Evolutionary conservation across 2,113 vertebrate species (phyloP).

Genomic region (Vanacampus margaritifer): DNA sequence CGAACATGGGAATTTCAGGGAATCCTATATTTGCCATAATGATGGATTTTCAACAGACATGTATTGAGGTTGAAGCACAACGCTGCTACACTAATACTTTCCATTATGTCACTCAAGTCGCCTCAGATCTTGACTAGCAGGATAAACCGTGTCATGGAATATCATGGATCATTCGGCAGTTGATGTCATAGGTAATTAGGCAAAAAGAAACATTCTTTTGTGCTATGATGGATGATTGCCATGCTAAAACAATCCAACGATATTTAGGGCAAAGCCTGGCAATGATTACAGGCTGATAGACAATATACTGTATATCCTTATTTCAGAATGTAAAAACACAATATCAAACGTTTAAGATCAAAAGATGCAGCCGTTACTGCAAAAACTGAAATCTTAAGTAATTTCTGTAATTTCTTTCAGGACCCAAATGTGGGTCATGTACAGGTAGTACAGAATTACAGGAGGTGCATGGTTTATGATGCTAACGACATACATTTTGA

Average conservation of each 20-base stretch:
- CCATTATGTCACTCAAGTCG: conserved; percentile 39
- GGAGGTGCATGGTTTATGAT: no score
- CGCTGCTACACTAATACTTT: conserved; percentile 42
- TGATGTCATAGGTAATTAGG: conserved; percentile 35
- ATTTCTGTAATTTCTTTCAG: no score
- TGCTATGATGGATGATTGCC: conserved; percentile 18
- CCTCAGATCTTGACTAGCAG: conserved; percentile 32
- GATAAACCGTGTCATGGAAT: conserved; percentile 43
- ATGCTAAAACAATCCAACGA: conserved; percentile 3
- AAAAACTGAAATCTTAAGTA: no score
- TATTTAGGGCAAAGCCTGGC: conserved; percentile 1
- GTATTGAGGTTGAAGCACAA: conserved; percentile 29
- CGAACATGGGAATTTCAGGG: conserved; percentile 4
- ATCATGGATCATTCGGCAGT: conserved; percentile 30
- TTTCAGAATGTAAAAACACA: neutral
- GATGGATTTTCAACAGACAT: conserved; percentile 11
- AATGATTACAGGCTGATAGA: conserved; percentile 2
- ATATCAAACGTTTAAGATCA: neutral
- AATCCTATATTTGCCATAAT: conserved; percentile 10
- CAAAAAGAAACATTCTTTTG: conserved; percentile 21
- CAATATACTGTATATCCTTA: neutral
- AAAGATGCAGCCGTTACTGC: no score
- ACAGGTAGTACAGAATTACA: no score
- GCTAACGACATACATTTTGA: no score
- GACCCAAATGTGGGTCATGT: no score